Evolutionary conservation across 2,888 invertebrate genomes (phyloP).

Genomic region (Anaspis maculata): DNA sequence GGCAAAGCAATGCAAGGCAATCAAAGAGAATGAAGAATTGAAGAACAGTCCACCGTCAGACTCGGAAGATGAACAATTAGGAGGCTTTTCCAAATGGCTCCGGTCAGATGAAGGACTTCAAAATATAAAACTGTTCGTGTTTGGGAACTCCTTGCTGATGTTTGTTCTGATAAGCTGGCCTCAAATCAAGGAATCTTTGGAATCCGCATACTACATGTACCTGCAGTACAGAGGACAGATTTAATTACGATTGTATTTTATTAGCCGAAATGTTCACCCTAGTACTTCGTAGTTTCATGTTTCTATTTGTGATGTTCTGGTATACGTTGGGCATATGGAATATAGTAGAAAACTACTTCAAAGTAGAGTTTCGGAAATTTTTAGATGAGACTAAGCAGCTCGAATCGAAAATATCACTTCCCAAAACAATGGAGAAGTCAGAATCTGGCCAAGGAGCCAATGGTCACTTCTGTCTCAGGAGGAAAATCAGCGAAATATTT

Average conservation of each 20-base stretch:
- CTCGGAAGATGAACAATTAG: constrained; percentile 32
- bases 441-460: too few relatives aligned
- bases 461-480: too few relatives aligned
- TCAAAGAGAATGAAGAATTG: constrained; percentile 2
- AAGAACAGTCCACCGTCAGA: constrained; percentile 13
- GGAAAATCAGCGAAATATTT: too few relatives aligned
- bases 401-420: too few relatives aligned
- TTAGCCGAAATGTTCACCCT: constrained; percentile 51
- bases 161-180: constrained; percentile 68
- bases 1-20: constrained; percentile 2
- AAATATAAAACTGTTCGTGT: constrained; percentile 72
- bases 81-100: constrained; percentile 37
- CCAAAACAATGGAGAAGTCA: too few relatives aligned
- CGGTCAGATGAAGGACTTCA: constrained; percentile 57
- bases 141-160: constrained; percentile 65
- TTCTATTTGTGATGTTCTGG: constrained; percentile 61
- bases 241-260: too few relatives aligned
- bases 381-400: too few relatives aligned
- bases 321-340: constrained; percentile 63
- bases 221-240: constrained; percentile 17
- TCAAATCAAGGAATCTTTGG: constrained; percentile 53
- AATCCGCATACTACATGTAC: constrained; percentile 40
- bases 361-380: constrained; percentile 58
- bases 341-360: constrained; percentile 68
- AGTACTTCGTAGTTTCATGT: constrained; percentile 54